A percentile compares a stretch with the other conserved stretches of the same genome.
Conservation (phyloP, 1,140 invertebrate species). For the Centruroides vittatus region DNA sequence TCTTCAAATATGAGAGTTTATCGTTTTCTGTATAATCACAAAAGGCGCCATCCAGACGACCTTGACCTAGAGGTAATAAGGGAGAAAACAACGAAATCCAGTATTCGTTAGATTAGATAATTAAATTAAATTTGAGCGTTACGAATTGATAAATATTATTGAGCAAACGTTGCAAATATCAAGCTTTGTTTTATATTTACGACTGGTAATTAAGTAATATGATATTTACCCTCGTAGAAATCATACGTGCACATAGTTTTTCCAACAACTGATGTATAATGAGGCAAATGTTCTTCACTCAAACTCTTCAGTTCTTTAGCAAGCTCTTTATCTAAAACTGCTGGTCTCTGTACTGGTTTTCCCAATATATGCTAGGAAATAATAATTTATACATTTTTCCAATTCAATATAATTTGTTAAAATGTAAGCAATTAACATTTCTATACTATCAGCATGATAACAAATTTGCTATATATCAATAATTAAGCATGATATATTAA, state of each 20-base stretch:
- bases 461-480: too few species aligned
- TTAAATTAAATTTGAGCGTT: too few species aligned
- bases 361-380: constrained; percentile 63
- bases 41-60: constrained; percentile 87
- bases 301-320: constrained; percentile 46
- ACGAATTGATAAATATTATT: too few species aligned
- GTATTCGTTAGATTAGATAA: too few species aligned
- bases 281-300: not conserved
- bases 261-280: constrained; percentile 50
- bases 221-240: constrained; percentile 76
- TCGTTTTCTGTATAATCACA: constrained; percentile 82
- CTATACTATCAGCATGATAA: too few species aligned
- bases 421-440: too few species aligned
- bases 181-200: too few species aligned
- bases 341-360: constrained; percentile 60
- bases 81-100: too few species aligned
- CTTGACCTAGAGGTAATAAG: constrained; percentile 42
- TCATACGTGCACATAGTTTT: constrained; percentile 93
- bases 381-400: not conserved
- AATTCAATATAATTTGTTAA: too few species aligned
- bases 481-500: too few species aligned
- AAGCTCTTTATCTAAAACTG: constrained; percentile 64
- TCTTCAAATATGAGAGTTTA: constrained; percentile 72
- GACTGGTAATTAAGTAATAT: not conserved
- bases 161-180: too few species aligned